These are phyloP conservation scores for Herminia tarsipennalis DNA, from an alignment of 2,888 invertebrate genomes.

Conservation along the genomic window DNA sequence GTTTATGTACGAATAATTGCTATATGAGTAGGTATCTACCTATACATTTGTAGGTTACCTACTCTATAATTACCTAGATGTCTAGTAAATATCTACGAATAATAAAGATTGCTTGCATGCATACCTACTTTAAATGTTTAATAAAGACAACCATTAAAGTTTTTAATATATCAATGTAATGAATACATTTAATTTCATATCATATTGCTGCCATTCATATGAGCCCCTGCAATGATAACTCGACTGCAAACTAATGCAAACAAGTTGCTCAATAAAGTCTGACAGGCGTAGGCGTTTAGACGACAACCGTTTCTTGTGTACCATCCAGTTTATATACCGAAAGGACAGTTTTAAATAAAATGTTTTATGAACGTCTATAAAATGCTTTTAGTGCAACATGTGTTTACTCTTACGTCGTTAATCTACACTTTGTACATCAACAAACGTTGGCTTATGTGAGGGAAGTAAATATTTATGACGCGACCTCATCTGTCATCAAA, in stretches of 20 bases:
- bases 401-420: constrained; percentile 71
- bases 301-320: constrained; percentile 39
- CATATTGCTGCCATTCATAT: constrained; percentile 2
- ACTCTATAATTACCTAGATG: too few species aligned
- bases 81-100: too few species aligned
- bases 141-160: too few species aligned
- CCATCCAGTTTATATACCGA: constrained; percentile 40
- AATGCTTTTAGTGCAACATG: constrained; percentile 71
- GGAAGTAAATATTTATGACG: constrained; percentile 65
- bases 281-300: constrained; percentile 59
- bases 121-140: too few species aligned
- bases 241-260: constrained; percentile 36
- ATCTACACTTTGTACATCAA: constrained; percentile 66
- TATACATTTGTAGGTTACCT: too few species aligned
- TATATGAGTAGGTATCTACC: too few species aligned
- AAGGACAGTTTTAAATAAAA: constrained; percentile 54
- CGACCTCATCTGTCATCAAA: constrained; percentile 61
- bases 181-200: background rate
- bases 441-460: constrained; percentile 58
- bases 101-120: too few species aligned
- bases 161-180: too few species aligned
- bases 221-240: constrained; percentile 36
- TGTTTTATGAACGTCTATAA: constrained; percentile 60
- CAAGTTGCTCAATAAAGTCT: constrained; percentile 59
- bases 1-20: too few species aligned